Evolutionary conservation across 2,888 invertebrate species (phyloP), one percentile per base, ranked within the genome.

Genomic region (Choreutis nemorana): DNA sequence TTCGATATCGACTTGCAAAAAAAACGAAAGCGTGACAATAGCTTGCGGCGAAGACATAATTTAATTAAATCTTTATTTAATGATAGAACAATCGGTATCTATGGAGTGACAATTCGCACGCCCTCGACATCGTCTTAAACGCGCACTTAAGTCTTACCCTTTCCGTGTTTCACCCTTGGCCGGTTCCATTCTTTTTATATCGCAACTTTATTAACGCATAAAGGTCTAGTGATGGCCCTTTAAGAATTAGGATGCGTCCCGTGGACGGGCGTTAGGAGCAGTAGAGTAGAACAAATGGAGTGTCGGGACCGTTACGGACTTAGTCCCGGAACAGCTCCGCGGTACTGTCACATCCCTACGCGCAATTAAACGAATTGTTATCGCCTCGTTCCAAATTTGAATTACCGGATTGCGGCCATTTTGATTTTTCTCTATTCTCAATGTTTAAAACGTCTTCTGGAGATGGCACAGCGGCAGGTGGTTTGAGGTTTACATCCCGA

Each of bases 171-270:
- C 70, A 72, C 75, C 78, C 78, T 77, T 60, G 73, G 75, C 72
- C 75, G 75, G 71, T 63, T 72, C 52, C 56, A 57, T 73, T 73
- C 75, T 77, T 78, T 75, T 78, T 77, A 78, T 77, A 77, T 77
- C 67, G 71, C 73, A 75, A 75, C 75, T 78, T 78, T 78, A 78
- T 78, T 78, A 78, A 77, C 78, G 77, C 63, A 77, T 78, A 78
- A 78, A 78, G 77, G 77, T 72, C 73, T 72, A 53, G 55, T 67
- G 77, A 78, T 78, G 73, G 75, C 66, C 75, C 72, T 67, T 73
- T 68, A 75, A 73, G 77, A 75, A 75, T 77, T 75, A 75, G 73
- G 72, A 75, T 66, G 66, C 72, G 73, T 63, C 72, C 71, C 68
- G 62, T 50, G 54, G 59, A 48, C 60, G 58, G 44, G 50, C 54